Evolutionary conservation across 2,888 invertebrate genomes (phyloP).

Genomic region (Lysandra bellargus): DNA sequence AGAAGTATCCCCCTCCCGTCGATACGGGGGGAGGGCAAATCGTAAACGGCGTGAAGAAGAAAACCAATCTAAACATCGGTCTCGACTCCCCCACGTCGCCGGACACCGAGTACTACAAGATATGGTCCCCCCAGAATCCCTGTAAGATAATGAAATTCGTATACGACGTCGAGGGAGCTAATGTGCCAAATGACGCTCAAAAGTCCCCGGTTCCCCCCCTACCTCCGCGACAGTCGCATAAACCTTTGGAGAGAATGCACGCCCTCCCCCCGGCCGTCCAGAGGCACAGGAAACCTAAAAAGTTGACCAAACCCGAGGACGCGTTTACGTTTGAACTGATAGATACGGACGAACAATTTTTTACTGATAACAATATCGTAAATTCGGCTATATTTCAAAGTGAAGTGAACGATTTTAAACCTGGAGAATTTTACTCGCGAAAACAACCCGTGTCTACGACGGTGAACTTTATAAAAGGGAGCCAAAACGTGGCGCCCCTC

Average conservation of each 20-base stretch:
- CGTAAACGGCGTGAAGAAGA: slow-evolving; percentile 83
- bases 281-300: slow-evolving; percentile 85
- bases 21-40: slow-evolving; percentile 73
- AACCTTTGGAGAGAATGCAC: slow-evolving; percentile 88
- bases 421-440: slow-evolving; percentile 76
- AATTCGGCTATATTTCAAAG: slow-evolving; percentile 67
- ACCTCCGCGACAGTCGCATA: slow-evolving; percentile 86
- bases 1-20: slow-evolving; percentile 79
- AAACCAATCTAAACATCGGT: slow-evolving; percentile 78
- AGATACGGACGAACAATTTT: slow-evolving; percentile 87
- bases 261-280: slow-evolving; percentile 85
- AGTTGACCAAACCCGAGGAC: slow-evolving; percentile 84
- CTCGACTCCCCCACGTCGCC: slow-evolving; percentile 80
- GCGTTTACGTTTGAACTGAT: slow-evolving; percentile 91
- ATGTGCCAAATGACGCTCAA: slow-evolving; percentile 73
- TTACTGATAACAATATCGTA: slow-evolving; percentile 74
- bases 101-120: slow-evolving; percentile 84
- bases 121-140: slow-evolving; percentile 84
- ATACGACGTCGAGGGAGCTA: slow-evolving; percentile 75
- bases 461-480: slow-evolving; percentile 62
- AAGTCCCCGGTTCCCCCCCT: slow-evolving; percentile 86
- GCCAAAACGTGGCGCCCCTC: slow-evolving; percentile 77
- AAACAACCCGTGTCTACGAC: slow-evolving; percentile 65
- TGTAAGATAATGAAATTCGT: slow-evolving; percentile 80
- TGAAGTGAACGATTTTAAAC: slow-evolving; percentile 70